These are phyloP conservation scores for Bostrychus sinensis DNA, from an alignment of 2,113 vertebrate genomes.

Conservation along the genomic window DNA sequence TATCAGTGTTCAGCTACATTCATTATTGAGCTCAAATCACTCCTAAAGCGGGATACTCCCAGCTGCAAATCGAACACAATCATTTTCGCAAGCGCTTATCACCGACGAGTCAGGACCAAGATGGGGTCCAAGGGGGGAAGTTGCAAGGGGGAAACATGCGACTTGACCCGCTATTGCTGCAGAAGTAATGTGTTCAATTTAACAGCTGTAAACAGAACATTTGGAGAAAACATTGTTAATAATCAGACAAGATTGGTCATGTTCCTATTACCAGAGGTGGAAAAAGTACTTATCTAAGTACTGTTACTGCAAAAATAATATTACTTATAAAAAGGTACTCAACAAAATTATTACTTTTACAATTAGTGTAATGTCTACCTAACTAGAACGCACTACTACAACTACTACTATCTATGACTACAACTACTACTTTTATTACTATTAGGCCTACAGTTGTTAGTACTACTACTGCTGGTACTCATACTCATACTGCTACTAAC, in stretches of 20 bases:
- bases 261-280: slow-evolving; percentile 36
- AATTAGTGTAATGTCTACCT: no score
- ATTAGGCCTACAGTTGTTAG: no score
- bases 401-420: no score
- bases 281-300: no score
- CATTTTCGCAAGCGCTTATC: slow-evolving; percentile 50
- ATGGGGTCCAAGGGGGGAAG: not conserved
- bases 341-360: no score
- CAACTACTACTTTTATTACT: no score
- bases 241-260: slow-evolving; percentile 35
- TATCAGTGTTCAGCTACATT: slow-evolving; percentile 44
- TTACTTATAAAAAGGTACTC: no score
- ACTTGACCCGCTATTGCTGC: slow-evolving; percentile 20
- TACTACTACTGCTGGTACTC: no score
- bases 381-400: no score
- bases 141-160: not conserved
- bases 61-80: slow-evolving; percentile 57
- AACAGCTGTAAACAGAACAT: slow-evolving; percentile 10
- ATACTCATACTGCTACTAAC: no score
- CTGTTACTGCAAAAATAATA: no score
- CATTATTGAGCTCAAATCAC: slow-evolving; percentile 37
- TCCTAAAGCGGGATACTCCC: slow-evolving; percentile 21
- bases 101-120: slow-evolving; percentile 34
- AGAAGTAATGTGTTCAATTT: slow-evolving; percentile 19
- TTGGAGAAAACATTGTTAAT: not conserved